Evolutionary conservation across 2,113 vertebrate species (phyloP), one percentile per base, ranked within the genome.

Genomic region (Poeciliopsis retropinna): DNA sequence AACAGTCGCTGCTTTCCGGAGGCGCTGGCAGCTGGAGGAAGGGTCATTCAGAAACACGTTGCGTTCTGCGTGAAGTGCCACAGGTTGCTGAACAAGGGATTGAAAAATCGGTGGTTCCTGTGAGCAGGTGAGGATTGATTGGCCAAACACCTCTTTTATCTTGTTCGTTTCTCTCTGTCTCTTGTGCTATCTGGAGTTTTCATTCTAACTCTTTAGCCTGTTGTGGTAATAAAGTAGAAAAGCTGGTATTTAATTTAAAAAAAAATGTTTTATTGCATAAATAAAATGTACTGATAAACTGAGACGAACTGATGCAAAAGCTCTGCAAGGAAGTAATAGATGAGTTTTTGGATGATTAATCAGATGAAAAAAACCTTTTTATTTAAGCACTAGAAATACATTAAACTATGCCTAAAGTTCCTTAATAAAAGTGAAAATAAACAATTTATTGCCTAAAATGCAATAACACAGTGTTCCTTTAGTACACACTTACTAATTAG

Each of bases 41-140:
- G 78, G 85, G 72, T 72, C 30, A 66, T 73, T 79, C 69, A 65
- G 82, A 61, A 73, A n/a, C 63, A 76, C 62, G 67, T 74, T 78
- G 69, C 25, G 65, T 84, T 85, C 74, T 54, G 54, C 47, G 77
- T 68, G 82, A 27, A 69, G 80, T 15, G 54, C 88, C 81, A 91
- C 90, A 91, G 86, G 88, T 91, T 90, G 82, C 89, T 84, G 77
- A 91, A 83, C 85, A 83, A 90, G 84, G 57, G 72, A 37, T 67
- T 91, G 92, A 89, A 85, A 91, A 89, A 93, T 90, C 85, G 80
- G 80, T 66, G 64, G 65, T 73, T 73, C 60, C 70, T 69, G 64
- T 31, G 70, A 84, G 72, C 79, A 37, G 84, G 75, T 28, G 22
- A 83, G 85, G 84, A 92, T 90, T 84, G 85, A 93, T 93, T 79